These are phyloP conservation scores for Anseranas semipalmata DNA, from an alignment of 2,113 vertebrate genomes.

Conservation along the genomic window DNA sequence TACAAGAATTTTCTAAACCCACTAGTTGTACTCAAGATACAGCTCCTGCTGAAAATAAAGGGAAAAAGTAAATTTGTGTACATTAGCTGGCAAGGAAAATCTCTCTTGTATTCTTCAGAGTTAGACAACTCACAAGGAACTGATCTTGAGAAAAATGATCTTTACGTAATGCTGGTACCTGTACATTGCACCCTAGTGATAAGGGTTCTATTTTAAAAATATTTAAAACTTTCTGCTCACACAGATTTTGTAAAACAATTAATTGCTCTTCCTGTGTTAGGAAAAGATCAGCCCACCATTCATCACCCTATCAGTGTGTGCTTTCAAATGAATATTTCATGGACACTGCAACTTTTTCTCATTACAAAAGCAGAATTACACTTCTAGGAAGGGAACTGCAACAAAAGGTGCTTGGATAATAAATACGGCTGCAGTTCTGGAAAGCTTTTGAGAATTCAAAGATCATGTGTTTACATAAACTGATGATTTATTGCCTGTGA, in stretches of 20 bases:
- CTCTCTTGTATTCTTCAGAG: not conserved
- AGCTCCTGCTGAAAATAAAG: not conserved
- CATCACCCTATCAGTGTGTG: not conserved
- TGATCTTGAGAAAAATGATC: slow-evolving; percentile 2
- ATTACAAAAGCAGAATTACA: slow-evolving; percentile 51
- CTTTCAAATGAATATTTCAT: slow-evolving; percentile 29
- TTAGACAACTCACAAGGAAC: not conserved
- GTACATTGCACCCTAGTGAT: not conserved
- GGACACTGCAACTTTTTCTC: slow-evolving; percentile 21
- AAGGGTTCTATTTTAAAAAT: slow-evolving; percentile 2
- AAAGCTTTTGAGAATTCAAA: slow-evolving; percentile 52
- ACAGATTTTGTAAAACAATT: slow-evolving; percentile 65
- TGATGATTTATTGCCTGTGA: slow-evolving; percentile 55
- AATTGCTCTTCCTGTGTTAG: slow-evolving; percentile 28
- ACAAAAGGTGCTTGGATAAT: slow-evolving; percentile 37
- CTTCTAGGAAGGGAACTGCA: not conserved
- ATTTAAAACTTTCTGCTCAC: slow-evolving; percentile 34
- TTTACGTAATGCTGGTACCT: not conserved
- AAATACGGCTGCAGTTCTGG: not conserved
- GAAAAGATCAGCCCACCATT: not conserved
- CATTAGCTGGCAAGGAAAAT: not conserved
- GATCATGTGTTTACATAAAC: slow-evolving; percentile 44
- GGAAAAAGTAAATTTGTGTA: not conserved
- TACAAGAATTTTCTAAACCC: not conserved
- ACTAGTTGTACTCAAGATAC: not conserved